phyloP scores from a whole-genome alignment of 2,797 vertebrate species.

The Pseudomugil gertrudae region DNA sequence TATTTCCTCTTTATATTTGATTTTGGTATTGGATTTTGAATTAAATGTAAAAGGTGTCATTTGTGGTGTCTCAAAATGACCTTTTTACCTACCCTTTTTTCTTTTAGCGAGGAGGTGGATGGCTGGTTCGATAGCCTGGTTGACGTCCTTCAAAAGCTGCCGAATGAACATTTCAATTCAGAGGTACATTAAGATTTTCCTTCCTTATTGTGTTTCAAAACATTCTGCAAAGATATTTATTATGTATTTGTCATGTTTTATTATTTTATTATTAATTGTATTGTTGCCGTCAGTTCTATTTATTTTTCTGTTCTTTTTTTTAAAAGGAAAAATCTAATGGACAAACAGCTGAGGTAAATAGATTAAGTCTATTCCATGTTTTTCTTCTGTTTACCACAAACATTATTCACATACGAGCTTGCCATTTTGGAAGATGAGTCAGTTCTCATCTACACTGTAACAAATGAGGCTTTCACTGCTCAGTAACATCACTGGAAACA shows the following conservation, averaged over 20 bases:
- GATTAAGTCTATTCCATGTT: background rate
- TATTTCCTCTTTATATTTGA: conserved; percentile 23
- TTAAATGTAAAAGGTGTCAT: conserved; percentile 26
- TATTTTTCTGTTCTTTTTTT: background rate
- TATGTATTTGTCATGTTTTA: background rate
- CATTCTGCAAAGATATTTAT: background rate
- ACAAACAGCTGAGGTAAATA: conserved; percentile 46
- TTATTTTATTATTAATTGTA: background rate
- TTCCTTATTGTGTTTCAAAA: conserved; percentile 2
- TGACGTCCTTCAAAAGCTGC: conserved; percentile 55
- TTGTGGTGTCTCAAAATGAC: conserved; percentile 22
- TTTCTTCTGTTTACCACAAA: background rate
- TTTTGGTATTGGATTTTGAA: conserved; percentile 50
- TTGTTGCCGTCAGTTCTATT: background rate
- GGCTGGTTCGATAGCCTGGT: conserved; percentile 71
- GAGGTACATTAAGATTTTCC: conserved; percentile 54
- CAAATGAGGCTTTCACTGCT: background rate
- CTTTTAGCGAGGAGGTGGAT: conserved; percentile 70
- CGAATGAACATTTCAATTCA: conserved; percentile 33
- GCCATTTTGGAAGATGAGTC: background rate
- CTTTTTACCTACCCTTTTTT: conserved; percentile 7
- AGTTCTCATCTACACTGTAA: too few relatives aligned
- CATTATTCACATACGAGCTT: background rate
- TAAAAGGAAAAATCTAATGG: conserved; percentile 30
- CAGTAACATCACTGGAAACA: background rate